Conservation (phyloP, 2,888 invertebrate species). For the Diaprepes abbreviatus region DNA sequence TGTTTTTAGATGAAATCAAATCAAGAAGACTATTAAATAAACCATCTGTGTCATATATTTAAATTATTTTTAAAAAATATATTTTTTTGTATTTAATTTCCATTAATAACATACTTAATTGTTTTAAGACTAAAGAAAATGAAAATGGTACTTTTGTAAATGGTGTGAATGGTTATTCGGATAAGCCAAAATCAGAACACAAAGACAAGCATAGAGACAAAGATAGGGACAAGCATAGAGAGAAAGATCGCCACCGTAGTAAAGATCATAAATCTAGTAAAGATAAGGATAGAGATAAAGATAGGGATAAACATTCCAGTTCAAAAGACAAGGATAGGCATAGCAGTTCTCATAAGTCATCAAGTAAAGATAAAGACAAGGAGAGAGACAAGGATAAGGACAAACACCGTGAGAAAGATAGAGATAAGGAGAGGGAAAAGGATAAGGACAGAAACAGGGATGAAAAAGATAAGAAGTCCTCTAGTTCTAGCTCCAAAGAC, state of each 20-base stretch:
- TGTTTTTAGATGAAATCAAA: no score
- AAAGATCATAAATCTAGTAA: conserved; percentile 65
- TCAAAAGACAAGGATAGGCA: conserved; percentile 66
- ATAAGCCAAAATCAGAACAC: conserved; percentile 72
- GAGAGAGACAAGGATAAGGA: conserved; percentile 59
- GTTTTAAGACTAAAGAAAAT: conserved; percentile 16
- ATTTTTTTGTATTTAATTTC: no score
- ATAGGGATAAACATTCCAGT: conserved; percentile 58
- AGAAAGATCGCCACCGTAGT: conserved; percentile 61
- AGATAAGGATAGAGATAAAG: conserved; percentile 75
- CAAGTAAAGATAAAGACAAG: conserved; percentile 66
- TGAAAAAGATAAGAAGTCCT: conserved; percentile 60
- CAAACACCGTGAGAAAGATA: conserved; percentile 62
- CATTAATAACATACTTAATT: no score
- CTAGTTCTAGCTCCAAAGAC: conserved; percentile 60
- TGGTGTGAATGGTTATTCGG: conserved; percentile 82
- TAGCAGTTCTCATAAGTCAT: conserved; percentile 58
- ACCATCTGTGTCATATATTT: no score
- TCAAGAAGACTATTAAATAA: no score
- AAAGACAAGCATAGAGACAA: conserved; percentile 75
- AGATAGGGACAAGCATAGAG: conserved; percentile 62
- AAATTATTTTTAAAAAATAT: no score
- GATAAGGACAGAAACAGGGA: conserved; percentile 61
- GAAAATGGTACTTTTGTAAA: conserved; percentile 72
- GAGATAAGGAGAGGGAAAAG: conserved; percentile 55